A percentile compares a stretch with the other conserved stretches of the same genome.
phyloP scores from a whole-genome alignment of 2,888 invertebrate species.

The Callimorpha dominula region DNA sequence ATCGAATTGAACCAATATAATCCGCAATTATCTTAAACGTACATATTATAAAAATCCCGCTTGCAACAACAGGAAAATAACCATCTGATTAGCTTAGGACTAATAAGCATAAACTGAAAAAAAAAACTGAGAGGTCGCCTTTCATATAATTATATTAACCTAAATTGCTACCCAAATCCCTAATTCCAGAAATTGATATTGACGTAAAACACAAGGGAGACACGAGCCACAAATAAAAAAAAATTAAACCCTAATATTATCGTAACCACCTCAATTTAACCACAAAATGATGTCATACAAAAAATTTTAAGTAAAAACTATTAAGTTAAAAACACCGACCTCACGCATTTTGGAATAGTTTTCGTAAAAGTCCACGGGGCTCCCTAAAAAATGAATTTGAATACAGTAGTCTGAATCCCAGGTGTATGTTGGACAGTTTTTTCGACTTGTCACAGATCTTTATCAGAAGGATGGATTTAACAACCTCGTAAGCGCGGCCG shows the following conservation, averaged over 20 bases:
- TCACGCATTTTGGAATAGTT: slow-evolving; percentile 75
- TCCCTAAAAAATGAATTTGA: slow-evolving; percentile 75
- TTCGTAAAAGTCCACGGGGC: slow-evolving; percentile 71
- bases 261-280: slow-evolving; percentile 60
- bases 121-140: slow-evolving; percentile 27
- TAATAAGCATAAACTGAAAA: slow-evolving; percentile 25
- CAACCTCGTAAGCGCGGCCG: slow-evolving; percentile 79
- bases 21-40: slow-evolving; percentile 10
- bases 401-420: slow-evolving; percentile 78
- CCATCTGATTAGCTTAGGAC: slow-evolving; percentile 1
- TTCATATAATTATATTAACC: slow-evolving; percentile 38
- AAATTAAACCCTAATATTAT: slow-evolving; percentile 50
- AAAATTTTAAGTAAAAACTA: slow-evolving; percentile 58
- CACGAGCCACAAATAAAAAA: slow-evolving; percentile 48
- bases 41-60: slow-evolving; percentile 9
- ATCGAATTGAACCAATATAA: background rate
- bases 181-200: slow-evolving; percentile 44
- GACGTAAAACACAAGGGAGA: slow-evolving; percentile 37
- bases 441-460: slow-evolving; percentile 83
- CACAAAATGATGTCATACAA: slow-evolving; percentile 71
- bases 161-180: slow-evolving; percentile 33
- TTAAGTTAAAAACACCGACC: slow-evolving; percentile 65
- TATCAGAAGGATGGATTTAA: slow-evolving; percentile 82
- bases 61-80: slow-evolving; percentile 3
- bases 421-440: slow-evolving; percentile 65